A percentile compares a stretch with the other conserved stretches of the same genome.
Conservation (phyloP, 2,113 vertebrate genomes). For the Barbus barbus region DNA sequence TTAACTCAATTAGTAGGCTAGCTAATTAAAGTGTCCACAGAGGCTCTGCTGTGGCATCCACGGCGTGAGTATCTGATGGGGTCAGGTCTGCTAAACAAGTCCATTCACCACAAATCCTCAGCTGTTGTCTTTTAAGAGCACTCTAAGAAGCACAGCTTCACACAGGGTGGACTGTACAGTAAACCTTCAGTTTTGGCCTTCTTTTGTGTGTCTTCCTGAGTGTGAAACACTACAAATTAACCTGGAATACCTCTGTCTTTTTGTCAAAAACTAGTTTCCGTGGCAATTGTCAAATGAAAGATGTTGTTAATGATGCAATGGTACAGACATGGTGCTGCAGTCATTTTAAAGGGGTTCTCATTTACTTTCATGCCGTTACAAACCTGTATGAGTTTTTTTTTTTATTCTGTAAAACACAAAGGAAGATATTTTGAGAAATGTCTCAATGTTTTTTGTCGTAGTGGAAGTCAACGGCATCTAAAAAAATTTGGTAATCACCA, state of each 20-base stretch:
- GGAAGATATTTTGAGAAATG: neutral
- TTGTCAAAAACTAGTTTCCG: neutral
- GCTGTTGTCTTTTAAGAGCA: constrained; percentile 4
- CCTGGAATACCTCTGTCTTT: neutral
- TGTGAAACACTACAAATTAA: neutral
- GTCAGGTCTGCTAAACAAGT: constrained; percentile 30
- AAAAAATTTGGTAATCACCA: neutral
- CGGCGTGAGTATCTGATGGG: constrained; percentile 1
- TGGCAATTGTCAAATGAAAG: neutral
- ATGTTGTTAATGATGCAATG: neutral
- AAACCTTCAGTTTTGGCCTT: neutral
- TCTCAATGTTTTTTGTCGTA: neutral
- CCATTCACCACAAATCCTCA: constrained; percentile 14
- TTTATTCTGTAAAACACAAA: neutral
- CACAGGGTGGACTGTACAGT: neutral
- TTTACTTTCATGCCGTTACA: too few species aligned
- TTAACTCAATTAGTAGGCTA: constrained; percentile 67
- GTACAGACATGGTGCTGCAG: neutral
- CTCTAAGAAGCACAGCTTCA: neutral
- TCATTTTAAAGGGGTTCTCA: neutral
- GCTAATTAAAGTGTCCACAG: constrained; percentile 60
- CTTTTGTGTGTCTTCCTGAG: neutral
- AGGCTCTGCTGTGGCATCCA: constrained; percentile 1
- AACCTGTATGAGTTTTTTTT: too few species aligned
- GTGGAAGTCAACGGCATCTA: neutral